Base-by-base conservation (phyloP, 1,140 invertebrate genomes). In the Drosophila rhopaloa region DNA sequence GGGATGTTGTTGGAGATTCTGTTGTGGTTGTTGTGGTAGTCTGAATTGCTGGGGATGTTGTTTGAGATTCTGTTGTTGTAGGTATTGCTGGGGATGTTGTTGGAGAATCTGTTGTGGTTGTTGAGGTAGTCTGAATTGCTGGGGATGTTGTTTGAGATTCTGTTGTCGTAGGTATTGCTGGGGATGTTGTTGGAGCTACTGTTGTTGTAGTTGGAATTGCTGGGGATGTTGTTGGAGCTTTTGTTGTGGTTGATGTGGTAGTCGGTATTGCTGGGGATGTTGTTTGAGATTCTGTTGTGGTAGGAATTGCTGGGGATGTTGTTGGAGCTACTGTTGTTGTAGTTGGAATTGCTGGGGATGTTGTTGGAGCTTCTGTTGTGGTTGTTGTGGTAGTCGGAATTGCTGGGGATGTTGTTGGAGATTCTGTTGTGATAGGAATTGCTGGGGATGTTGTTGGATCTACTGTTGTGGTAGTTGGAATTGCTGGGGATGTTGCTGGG, bases 211-310 rank as follows among this genome's bases (percentile, higher is more conserved):
- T 24, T 0, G 32, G 27, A 27, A 53, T 35, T 1, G 60, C 60
- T 0, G 40, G 37, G 7, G 50, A 56, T 4, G 53, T 66, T 24
- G 19, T 54, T 24, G 5, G 0, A 0, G 53, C 0, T 44, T 54
- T 7, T 13, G 60, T 62, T 16, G 48, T 62, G 1, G 46, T 51
- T n/a, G n/a, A n/a, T n/a, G n/a, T n/a, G n/a, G n/a, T n/a, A 0
- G 55, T 59, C 9, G 53, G 10, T 4, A 47, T 10, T 4, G 63
- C 63, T 6, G 32, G n/a, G 6, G 53, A 57, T 2, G 65, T 67
- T 14, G 60, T 55, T 4, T 43, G 5, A 0, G 40, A 0, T 29
- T 7, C 11, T 32, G 60, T 24, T 13, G n/a, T n/a, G 0, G 24
- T 14, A 0, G 46, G 7, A 48, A n/a, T n/a, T n/a, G 24, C 24